Base-by-base conservation (phyloP, 1,140 invertebrate genomes). In the Phymastichus coffea region DNA sequence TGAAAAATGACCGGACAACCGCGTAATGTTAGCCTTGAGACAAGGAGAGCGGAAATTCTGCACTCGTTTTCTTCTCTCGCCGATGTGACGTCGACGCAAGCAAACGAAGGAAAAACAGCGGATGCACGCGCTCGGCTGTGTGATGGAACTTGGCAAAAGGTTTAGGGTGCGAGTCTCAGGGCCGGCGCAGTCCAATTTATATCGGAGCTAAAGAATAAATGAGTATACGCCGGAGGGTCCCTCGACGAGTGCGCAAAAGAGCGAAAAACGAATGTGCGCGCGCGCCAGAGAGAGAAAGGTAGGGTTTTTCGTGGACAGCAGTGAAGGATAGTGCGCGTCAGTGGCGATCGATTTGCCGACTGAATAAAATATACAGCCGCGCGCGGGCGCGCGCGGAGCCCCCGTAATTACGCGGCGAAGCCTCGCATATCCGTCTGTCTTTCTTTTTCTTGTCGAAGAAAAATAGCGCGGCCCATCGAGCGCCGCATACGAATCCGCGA, bases 321-420 rank as follows among this genome's bases (percentile, higher is more conserved):
- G 51, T 65, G 68, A 68, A 64, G 66, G 61, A 63, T 64, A 63
- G 41, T 35, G 33, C 19, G 43, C 60, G 51, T 64, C 43, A 46
- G 43, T 53, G 58, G 54, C 66, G 66, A 70, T 69, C 64, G 61
- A 61, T 60, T 38, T 55, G 30, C 30, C 26, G 61, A 54, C 46
- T 55, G 66, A 67, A 69, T 70, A 69, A 69, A 70, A 35, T 35
- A 71, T 65, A 70, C 66, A n/a, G n/a, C n/a, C n/a, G n/a, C n/a
- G n/a, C n/a, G n/a, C n/a, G n/a, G n/a, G n/a, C n/a, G 62, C 61
- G 56, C 61, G 65, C 61, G 35, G 43, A 48, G 62, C 52, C 44
- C 33, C 6, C 38, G 67, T 69, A 72, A 71, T 72, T 72, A 69
- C 68, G 53, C 37, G 19, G 1, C 19, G 55, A 41, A n/a, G n/a